Percentiles rank a stretch among this genome's conserved stretches.
Evolutionary conservation across 2,888 invertebrate species (phyloP).

Genomic region (Cerastis rubricosa): DNA sequence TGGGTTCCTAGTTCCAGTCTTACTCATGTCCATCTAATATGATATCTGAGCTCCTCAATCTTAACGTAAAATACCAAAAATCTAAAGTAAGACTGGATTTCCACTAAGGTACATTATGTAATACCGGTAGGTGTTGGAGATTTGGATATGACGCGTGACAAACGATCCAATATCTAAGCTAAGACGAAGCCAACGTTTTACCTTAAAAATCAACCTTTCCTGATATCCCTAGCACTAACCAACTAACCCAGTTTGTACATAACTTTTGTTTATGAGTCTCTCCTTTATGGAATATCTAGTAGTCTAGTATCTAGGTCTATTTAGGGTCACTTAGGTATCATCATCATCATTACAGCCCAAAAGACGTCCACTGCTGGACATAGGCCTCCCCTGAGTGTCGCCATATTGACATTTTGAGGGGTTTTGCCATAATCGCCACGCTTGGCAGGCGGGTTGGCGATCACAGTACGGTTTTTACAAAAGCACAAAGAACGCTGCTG

Average conservation of each 20-base stretch:
- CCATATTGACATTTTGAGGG: too few relatives aligned
- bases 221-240: not conserved
- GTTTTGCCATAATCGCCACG: too few relatives aligned
- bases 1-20: not conserved
- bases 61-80: slow-evolving; percentile 2
- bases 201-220: not conserved
- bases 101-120: not conserved
- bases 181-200: not conserved
- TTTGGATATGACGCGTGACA: not conserved
- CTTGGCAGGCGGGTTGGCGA: too few relatives aligned
- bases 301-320: too few relatives aligned
- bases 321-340: too few relatives aligned
- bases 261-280: not conserved
- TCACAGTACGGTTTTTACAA: too few relatives aligned
- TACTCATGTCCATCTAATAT: not conserved
- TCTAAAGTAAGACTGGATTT: not conserved
- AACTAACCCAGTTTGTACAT: not conserved
- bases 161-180: slow-evolving; percentile 27
- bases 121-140: not conserved
- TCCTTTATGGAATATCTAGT: not conserved
- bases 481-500: too few relatives aligned
- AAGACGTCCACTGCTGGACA: too few relatives aligned
- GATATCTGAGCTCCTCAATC: not conserved
- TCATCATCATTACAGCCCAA: too few relatives aligned
- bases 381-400: too few relatives aligned